These are phyloP conservation scores for Cathartes aura DNA, from an alignment of 2,113 vertebrate species.

Conservation along the genomic window DNA sequence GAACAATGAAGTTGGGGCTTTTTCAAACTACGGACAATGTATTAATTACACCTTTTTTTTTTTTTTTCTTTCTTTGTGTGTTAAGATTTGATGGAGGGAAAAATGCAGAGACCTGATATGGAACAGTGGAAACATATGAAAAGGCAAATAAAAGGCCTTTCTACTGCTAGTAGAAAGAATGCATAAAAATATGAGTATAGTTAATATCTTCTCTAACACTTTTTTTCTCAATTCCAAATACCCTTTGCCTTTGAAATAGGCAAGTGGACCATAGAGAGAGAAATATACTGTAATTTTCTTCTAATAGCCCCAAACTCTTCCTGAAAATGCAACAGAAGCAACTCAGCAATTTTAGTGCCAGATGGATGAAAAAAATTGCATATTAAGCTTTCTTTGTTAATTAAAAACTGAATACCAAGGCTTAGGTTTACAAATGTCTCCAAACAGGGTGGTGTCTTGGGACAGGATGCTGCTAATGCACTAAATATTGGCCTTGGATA, in stretches of 20 bases:
- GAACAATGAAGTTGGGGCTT: neutral
- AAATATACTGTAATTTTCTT: constrained; percentile 63
- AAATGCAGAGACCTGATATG: neutral
- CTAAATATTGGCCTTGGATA: neutral
- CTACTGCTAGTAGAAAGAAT: neutral
- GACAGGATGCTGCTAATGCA: neutral
- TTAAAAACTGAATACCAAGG: constrained; percentile 70
- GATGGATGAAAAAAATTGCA: constrained; percentile 48
- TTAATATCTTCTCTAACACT: neutral
- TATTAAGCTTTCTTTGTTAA: constrained; percentile 78
- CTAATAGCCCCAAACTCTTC: constrained; percentile 67
- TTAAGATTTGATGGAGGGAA: neutral
- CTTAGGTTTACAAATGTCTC: constrained; percentile 64
- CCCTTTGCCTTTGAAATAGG: constrained; percentile 50
- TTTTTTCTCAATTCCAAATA: constrained; percentile 13
- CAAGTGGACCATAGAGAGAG: constrained; percentile 52
- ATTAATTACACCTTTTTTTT: neutral
- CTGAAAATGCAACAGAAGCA: constrained; percentile 67
- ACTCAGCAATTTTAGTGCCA: constrained; percentile 76
- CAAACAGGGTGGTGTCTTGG: constrained; percentile 6
- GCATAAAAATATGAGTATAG: neutral
- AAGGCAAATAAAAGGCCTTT: neutral
- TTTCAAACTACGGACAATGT: neutral
- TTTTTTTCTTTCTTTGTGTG: neutral
- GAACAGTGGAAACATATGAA: neutral